These are phyloP conservation scores for Elachura formosa DNA, from an alignment of 2,113 vertebrate species.

Conservation along the genomic window DNA sequence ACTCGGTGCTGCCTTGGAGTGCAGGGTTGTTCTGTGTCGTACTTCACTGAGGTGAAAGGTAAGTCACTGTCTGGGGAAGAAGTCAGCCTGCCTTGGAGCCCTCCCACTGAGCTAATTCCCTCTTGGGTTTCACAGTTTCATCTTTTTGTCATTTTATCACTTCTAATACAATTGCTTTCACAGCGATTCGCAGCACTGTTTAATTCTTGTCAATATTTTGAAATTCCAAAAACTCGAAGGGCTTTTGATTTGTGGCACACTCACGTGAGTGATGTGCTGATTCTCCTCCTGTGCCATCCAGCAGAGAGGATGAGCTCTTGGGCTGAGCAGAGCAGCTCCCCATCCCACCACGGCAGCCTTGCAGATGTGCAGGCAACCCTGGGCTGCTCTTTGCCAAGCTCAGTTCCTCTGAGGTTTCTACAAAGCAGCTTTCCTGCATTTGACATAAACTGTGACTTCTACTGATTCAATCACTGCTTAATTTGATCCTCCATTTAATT, in stretches of 20 bases:
- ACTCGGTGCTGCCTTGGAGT: fast-evolving
- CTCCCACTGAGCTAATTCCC: background rate
- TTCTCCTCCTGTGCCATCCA: background rate
- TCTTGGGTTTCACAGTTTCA: background rate
- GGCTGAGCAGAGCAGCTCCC: background rate
- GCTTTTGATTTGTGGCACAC: background rate
- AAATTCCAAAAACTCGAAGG: background rate
- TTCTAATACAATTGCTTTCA: background rate
- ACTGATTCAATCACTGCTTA: slow-evolving; percentile 44
- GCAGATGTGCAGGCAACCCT: background rate
- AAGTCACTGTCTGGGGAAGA: background rate
- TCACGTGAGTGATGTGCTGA: background rate
- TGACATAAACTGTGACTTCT: background rate
- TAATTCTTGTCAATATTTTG: background rate
- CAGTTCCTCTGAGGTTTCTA: background rate
- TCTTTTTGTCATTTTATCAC: background rate
- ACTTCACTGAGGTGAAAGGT: background rate
- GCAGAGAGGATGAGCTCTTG: background rate
- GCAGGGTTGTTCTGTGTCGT: background rate
- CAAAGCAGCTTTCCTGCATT: background rate
- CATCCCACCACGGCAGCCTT: background rate
- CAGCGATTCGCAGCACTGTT: background rate
- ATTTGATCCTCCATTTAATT: slow-evolving; percentile 59
- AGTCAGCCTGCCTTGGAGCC: background rate
- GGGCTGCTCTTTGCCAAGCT: background rate